Evolutionary conservation across 2,113 vertebrate genomes (phyloP).

Genomic region (Panthera uncia): DNA sequence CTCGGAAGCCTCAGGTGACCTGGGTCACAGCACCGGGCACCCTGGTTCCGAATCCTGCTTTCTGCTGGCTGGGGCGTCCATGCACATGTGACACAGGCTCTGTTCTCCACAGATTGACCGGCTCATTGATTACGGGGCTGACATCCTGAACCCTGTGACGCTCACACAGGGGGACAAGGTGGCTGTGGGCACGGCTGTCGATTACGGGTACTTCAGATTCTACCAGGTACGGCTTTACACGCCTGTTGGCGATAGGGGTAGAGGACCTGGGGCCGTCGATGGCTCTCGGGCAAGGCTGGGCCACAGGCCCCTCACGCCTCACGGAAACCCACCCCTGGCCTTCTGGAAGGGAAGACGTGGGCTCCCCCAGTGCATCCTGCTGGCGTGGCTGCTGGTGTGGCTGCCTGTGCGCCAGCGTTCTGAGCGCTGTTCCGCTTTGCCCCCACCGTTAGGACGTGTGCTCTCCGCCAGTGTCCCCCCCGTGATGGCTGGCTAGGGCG

Average conservation of each 20-base stretch:
- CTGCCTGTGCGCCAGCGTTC: neutral
- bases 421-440: rapidly evolving
- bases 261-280: neutral
- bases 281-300: neutral
- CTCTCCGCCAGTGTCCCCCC: neutral
- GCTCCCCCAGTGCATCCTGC: rapidly evolving
- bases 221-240: conserved; percentile 84
- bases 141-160: conserved; percentile 87
- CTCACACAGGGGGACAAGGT: conserved; percentile 75
- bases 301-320: neutral
- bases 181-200: conserved; percentile 87
- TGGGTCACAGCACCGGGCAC: neutral
- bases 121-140: conserved; percentile 84
- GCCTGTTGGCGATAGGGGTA: rapidly evolving
- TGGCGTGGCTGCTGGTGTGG: neutral
- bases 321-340: rapidly evolving
- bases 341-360: neutral
- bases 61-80: neutral
- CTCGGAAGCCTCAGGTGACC: rapidly evolving
- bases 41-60: rapidly evolving
- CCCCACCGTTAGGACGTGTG: rapidly evolving
- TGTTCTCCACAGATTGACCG: conserved; percentile 82
- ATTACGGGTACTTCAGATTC: conserved; percentile 87
- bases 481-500: too few relatives aligned
- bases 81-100: rapidly evolving